A percentile compares a stretch with the other conserved stretches of the same genome.
phyloP scores from a whole-genome alignment of 1,140 invertebrate species.

The Drosophila pruinosa region DNA sequence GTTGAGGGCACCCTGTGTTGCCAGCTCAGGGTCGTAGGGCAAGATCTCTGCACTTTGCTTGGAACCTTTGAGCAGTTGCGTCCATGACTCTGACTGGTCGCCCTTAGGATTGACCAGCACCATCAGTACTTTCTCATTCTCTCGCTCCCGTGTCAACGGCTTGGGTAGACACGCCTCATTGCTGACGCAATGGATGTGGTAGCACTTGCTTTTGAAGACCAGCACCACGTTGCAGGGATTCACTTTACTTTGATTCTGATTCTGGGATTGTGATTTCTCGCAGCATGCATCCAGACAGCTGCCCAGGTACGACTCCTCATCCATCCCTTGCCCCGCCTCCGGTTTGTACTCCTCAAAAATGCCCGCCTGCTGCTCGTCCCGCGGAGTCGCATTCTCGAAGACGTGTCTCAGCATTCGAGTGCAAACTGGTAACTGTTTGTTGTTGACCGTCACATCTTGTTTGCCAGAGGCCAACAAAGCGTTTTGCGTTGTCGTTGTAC shows the following conservation, averaged over 20 bases:
- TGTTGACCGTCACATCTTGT: slow-evolving; percentile 10
- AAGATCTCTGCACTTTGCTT: slow-evolving; percentile 56
- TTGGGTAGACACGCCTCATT: slow-evolving; percentile 89
- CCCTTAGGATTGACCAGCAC: slow-evolving; percentile 89
- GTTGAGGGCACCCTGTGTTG: too few species aligned
- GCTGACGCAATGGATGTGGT: slow-evolving; percentile 88
- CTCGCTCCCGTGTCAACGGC: slow-evolving; percentile 83
- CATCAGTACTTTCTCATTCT: slow-evolving; percentile 87
- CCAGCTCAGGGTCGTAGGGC: slow-evolving; percentile 51
- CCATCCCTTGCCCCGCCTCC: slow-evolving; percentile 28
- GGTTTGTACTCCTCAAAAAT: slow-evolving; percentile 69
- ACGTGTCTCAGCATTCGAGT: slow-evolving; percentile 71
- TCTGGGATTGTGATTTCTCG: slow-evolving; percentile 68
- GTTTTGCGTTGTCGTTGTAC: neutral
- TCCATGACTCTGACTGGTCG: slow-evolving; percentile 82
- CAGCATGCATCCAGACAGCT: slow-evolving; percentile 90
- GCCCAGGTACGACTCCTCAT: slow-evolving; percentile 67
- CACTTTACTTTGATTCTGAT: slow-evolving; percentile 72
- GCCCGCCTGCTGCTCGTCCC: slow-evolving; percentile 66
- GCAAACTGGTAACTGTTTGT: slow-evolving; percentile 36
- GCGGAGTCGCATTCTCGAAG: slow-evolving; percentile 72
- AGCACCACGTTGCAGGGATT: slow-evolving; percentile 90
- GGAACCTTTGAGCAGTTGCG: slow-evolving; percentile 83
- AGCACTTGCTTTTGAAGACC: slow-evolving; percentile 89
- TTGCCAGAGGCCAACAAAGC: slow-evolving; percentile 31